Evolutionary conservation across 2,888 invertebrate species (phyloP), one percentile per base, ranked within the genome.

Genomic region (Nesidiocoris tenuis): DNA sequence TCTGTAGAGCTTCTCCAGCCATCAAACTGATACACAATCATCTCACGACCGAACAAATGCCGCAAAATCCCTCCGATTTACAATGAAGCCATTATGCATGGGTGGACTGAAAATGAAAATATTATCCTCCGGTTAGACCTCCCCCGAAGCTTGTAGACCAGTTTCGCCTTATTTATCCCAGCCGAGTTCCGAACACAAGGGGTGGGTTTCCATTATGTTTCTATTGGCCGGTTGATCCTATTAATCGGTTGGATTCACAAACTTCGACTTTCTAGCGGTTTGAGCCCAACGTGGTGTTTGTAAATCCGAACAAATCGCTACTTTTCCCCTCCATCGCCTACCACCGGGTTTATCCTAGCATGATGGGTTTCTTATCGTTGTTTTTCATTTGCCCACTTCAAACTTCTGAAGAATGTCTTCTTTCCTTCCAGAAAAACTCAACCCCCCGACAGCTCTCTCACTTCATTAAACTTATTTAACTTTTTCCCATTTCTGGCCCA

Each of bases 191-290:
- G 39, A 39, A 12, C 39, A 39, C 39, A 39, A 39, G 3, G 12
- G 5, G 12, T 7, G 39, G 39, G 39, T 7, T 39, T 39, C 39
- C 39, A 39, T 39, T 39, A 39, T 39, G 39, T 39, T 39, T 39
- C 39, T 39, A 39, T 39, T 39, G 39, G 12, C 39, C n/a, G 59
- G 59, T n/a, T 59, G 59, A 59, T 59, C 59, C 59, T 59, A 59
- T 59, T 59, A 59, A 59, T 59, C 59, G 59, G 59, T 59, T 59
- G 17, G n/a, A 59, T 59, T 59, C 59, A 59, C 59, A 18, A 59
- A 59, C n/a, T 59, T n/a, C 59, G 12, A 39, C 39, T n/a, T n/a
- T n/a, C n/a, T 12, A 12, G 39, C 39, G 39, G 39, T 39, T 39
- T 3, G 39, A 39, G 39, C 5, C 39, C n/a, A n/a, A n/a, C n/a